A percentile compares a stretch with the other conserved stretches of the same genome.
Evolutionary conservation across 2,113 vertebrate species (phyloP).

Genomic region (Thunnus thynnus): DNA sequence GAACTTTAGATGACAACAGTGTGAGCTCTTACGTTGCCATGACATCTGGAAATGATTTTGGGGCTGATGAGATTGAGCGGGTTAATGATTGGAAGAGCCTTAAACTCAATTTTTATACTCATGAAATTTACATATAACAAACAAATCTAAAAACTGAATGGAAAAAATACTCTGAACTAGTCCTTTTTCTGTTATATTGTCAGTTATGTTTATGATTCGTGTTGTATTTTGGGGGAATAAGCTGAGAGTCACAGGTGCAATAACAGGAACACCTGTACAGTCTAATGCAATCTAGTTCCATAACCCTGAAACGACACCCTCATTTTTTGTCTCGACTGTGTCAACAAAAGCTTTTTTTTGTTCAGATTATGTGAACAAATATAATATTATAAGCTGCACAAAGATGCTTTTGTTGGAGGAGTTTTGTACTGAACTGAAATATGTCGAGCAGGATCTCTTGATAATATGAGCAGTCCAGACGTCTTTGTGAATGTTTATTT

Average conservation of each 20-base stretch:
- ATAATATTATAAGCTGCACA: constrained; percentile 5
- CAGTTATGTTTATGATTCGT: too few species aligned
- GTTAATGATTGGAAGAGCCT: constrained; percentile 70
- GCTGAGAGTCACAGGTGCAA: too few species aligned
- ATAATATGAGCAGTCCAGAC: neutral
- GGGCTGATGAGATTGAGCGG: constrained; percentile 34
- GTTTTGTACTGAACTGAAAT: constrained; percentile 5
- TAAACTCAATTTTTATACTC: neutral
- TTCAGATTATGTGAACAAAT: neutral
- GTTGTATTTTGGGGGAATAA: neutral
- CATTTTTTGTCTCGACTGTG: neutral
- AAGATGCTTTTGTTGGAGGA: constrained; percentile 1
- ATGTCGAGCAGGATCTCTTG: neutral
- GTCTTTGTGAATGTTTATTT: neutral
- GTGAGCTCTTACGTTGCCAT: constrained; percentile 71
- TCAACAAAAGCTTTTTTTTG: neutral
- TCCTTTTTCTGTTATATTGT: too few species aligned
- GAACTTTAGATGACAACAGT: constrained; percentile 75
- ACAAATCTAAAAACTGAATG: too few species aligned
- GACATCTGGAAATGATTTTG: constrained; percentile 67
- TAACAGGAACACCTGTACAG: neutral
- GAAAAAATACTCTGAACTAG: too few species aligned
- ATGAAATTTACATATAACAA: too few species aligned
- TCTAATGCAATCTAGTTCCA: neutral
- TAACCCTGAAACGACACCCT: neutral